Evolutionary conservation across 2,888 invertebrate genomes (phyloP), one percentile per base, ranked within the genome.

Genomic region (Chloroclysta siterata): DNA sequence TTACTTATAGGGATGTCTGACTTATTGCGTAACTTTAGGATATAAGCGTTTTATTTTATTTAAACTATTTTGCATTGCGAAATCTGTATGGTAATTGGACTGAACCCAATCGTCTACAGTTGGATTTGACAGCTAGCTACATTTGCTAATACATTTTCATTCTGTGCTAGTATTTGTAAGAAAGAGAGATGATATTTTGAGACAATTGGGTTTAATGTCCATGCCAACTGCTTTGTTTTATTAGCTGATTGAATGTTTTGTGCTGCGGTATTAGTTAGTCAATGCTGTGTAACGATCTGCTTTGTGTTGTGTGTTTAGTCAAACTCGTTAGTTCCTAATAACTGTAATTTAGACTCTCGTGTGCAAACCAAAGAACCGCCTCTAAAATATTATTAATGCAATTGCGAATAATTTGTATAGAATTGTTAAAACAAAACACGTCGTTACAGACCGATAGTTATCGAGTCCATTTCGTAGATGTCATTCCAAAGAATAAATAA

Each of bases 121-220:
- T 28, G 17, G 15, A 46, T 11, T 46, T 44, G 14, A 15, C 44
- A 44, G 14, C 44, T 44, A 44, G 13, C 15, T 44, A 15, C 15
- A 15, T 44, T 2, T 14, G 14, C 14, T 42, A 14, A 17, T n/a
- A 44, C 10, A 17, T 42, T 44, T 36, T 11, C 4, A 39, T 11
- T 22, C 10, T 39, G 11, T 39, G 10, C 36, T 3, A 39, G 11
- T 39, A 39, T 39, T 39, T 39, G 36, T 39, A 39, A 11, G 4
- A 39, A 39, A 39, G 10, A 11, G 46, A 46, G 8, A 4, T 46
- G 8, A 39, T 17, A 2, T 17, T 55, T 22, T 36, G n/a, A 36
- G 55, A 47, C 47, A 4, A 48, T 56, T 56, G 56, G 56, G 56
- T 55, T 33, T 36, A 47, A 55, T 55, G 55, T 56, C 48, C 36